Evolutionary conservation across 2,888 invertebrate genomes (phyloP).

Genomic region (Sinodicranocentrus sp.): DNA sequence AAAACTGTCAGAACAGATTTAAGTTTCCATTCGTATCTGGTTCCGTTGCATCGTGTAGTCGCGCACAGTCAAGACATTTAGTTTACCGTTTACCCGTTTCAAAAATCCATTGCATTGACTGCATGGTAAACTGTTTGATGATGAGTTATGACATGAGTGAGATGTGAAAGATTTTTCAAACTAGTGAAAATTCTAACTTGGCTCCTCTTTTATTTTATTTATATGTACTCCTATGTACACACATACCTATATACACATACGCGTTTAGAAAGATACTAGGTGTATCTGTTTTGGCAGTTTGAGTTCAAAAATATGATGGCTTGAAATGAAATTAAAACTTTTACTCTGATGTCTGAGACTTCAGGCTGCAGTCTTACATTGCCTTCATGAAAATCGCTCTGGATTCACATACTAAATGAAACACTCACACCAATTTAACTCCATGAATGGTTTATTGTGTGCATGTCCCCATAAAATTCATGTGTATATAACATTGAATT

Average conservation of each 20-base stretch:
- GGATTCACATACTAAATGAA: too few species aligned
- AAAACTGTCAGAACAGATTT: background rate
- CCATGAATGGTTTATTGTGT: too few species aligned
- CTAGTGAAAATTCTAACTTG: conserved; percentile 25
- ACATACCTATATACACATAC: background rate
- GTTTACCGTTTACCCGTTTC: conserved; percentile 11
- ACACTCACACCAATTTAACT: too few species aligned
- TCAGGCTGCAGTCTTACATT: too few species aligned
- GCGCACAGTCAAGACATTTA: background rate
- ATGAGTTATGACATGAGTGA: conserved; percentile 61
- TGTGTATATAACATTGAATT: background rate
- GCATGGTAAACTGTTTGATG: conserved; percentile 50
- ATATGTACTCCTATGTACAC: background rate
- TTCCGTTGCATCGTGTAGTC: too few species aligned
- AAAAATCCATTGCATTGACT: conserved; percentile 18
- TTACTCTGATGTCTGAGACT: too few species aligned
- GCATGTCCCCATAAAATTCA: background rate
- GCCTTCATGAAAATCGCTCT: too few species aligned
- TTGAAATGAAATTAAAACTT: too few species aligned
- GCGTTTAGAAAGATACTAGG: too few species aligned
- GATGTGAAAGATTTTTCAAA: conserved; percentile 54
- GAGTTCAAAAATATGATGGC: too few species aligned
- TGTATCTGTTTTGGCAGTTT: too few species aligned
- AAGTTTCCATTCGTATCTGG: background rate
- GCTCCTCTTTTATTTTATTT: conserved; percentile 29